A percentile compares a stretch with the other conserved stretches of the same genome.
Evolutionary conservation across 2,113 vertebrate species (phyloP).

Genomic region (Neogale vison): DNA sequence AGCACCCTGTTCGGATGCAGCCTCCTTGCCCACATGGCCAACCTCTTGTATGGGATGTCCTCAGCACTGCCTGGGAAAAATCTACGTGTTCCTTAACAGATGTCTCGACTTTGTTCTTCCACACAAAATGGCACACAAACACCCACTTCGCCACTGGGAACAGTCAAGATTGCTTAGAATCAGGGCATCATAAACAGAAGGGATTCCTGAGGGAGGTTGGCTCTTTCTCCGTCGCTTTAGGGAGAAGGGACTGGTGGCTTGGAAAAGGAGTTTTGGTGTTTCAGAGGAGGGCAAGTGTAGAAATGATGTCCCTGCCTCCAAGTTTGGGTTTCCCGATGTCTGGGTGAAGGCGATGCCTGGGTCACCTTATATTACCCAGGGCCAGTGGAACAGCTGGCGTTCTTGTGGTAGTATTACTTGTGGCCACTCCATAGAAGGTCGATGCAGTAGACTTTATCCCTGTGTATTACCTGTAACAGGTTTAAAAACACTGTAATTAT

Average conservation of each 20-base stretch:
- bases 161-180: background rate
- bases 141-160: rapidly evolving
- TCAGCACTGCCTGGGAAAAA: background rate
- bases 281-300: rapidly evolving
- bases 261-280: background rate
- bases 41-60: rapidly evolving
- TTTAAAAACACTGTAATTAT: rapidly evolving
- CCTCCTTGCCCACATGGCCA: rapidly evolving
- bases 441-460: rapidly evolving
- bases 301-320: rapidly evolving
- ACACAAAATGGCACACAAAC: rapidly evolving
- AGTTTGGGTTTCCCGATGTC: rapidly evolving
- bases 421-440: background rate
- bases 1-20: no score
- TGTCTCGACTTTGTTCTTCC: background rate
- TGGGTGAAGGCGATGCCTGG: rapidly evolving
- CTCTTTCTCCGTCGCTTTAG: rapidly evolving
- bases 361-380: rapidly evolving
- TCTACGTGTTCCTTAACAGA: rapidly evolving
- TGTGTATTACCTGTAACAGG: background rate
- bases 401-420: rapidly evolving
- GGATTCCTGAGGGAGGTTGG: rapidly evolving
- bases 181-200: rapidly evolving
- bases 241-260: rapidly evolving
- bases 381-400: rapidly evolving